Conservation (phyloP, 2,888 invertebrate species). For the Macrostomum cliftonense region DNA sequence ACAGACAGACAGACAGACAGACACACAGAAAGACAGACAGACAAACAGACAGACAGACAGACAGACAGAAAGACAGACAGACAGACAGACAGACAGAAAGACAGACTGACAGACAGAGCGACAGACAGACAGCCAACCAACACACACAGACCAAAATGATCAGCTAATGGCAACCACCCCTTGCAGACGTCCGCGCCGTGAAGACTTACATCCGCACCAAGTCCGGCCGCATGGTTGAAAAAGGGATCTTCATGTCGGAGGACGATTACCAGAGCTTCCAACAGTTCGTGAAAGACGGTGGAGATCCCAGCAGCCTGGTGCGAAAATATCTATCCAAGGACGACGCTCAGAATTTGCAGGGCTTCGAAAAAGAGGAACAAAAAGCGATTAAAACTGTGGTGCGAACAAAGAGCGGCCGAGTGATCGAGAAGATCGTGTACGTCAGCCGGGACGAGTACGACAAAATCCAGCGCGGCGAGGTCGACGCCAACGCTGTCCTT, state of each 20-base stretch:
- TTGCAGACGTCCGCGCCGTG: conserved; percentile 16
- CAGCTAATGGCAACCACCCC: too few relatives aligned
- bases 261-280: conserved; percentile 16
- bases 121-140: too few relatives aligned
- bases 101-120: too few relatives aligned
- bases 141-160: too few relatives aligned
- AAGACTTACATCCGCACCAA: conserved; percentile 21
- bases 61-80: too few relatives aligned
- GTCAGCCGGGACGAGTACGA: conserved; percentile 31
- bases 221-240: conserved; percentile 17
- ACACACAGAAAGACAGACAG: too few relatives aligned
- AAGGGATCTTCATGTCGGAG: conserved; percentile 17
- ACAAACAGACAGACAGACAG: too few relatives aligned
- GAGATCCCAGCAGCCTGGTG: conserved; percentile 3
- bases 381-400: conserved; percentile 32
- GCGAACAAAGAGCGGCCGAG: conserved; percentile 31
- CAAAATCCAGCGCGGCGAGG: conserved; percentile 25
- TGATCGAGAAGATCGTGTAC: conserved; percentile 28
- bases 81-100: too few relatives aligned
- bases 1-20: too few relatives aligned
- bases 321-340: conserved; percentile 28
- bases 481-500: conserved; percentile 15
- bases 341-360: conserved; percentile 24
- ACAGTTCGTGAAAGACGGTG: conserved; percentile 3
- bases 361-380: conserved; percentile 33